Base-by-base conservation (phyloP, 2,888 invertebrate species). In the Polyploca ridens region DNA sequence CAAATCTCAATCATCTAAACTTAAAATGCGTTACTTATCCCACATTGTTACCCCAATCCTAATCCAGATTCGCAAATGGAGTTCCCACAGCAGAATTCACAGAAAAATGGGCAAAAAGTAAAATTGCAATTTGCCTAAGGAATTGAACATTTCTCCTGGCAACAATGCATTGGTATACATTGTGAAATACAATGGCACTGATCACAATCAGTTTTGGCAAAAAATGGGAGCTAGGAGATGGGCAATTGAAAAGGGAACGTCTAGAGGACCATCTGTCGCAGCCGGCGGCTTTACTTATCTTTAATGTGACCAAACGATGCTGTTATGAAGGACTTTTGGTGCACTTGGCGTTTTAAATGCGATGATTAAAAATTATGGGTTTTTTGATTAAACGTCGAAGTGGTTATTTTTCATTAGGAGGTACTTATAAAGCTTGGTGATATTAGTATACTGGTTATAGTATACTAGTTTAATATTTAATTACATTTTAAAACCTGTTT, bases 241-340 rank as follows among this genome's bases (percentile, higher is more conserved):
- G 88, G 83, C 91, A 91, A 92, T 91, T 90, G 91, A 88, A 90
- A 89, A 88, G 91, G 90, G 90, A 89, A 81, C 84, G 81, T 77
- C 84, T 65, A 73, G 66, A 59, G 46, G 6, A 71, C 81, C 91
- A 91, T 91, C 92, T 92, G 93, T 82, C 86, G 83, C 91, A 90
- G 81, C 88, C 90, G 90, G 87, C 86, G 82, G 19, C 70, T 71
- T 75, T 74, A 74, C 74, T 71, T 74, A 70, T 75, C 64, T 72
- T 70, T 77, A 76, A 76, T 83, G 87, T 78, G 81, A 84, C 87
- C 87, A 89, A 81, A 82, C 81, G 80, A 73, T 73, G 65, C 67
- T 64, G 66, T 74, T 73, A 68, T 66, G 64, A 62, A 70, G 82
- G 84, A 84, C 76, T 76, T 27, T 64, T 65, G 38, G 62, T 69